Evolutionary conservation across 1,140 invertebrate species (phyloP).

Genomic region (Diorhabda sublineata): DNA sequence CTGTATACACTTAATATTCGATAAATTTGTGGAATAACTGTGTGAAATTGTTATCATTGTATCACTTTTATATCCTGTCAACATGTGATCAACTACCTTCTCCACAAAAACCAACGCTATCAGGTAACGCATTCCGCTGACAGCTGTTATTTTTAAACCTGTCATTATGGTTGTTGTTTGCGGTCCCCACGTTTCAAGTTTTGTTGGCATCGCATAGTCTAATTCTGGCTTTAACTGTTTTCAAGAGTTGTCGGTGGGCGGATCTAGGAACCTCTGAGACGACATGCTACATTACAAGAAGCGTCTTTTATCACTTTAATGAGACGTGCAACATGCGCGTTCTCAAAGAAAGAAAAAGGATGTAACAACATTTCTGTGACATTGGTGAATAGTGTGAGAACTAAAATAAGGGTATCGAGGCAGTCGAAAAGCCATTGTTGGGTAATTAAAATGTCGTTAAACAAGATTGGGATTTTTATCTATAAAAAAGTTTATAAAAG

Average conservation of each 20-base stretch:
- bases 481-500: too few relatives aligned
- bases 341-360: not conserved
- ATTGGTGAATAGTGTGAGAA: not conserved
- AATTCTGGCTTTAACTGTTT: slow-evolving; percentile 11
- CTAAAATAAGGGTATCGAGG: not conserved
- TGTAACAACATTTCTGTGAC: not conserved
- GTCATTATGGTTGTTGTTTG: slow-evolving; percentile 18
- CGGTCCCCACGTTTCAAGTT: slow-evolving; percentile 1
- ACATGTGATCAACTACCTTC: not conserved
- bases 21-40: too few relatives aligned
- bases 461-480: too few relatives aligned
- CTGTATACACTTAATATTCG: too few relatives aligned
- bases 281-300: slow-evolving; percentile 12
- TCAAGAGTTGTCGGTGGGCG: not conserved
- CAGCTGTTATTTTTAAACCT: slow-evolving; percentile 26
- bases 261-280: slow-evolving; percentile 4
- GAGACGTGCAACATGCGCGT: slow-evolving; percentile 12
- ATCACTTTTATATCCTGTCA: not conserved
- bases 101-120: slow-evolving; percentile 9
- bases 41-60: too few relatives aligned
- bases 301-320: slow-evolving; percentile 15
- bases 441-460: not conserved
- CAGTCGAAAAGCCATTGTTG: not conserved
- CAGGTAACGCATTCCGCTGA: slow-evolving; percentile 16
- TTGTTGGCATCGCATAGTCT: slow-evolving; percentile 6